Evolutionary conservation across 2,797 vertebrate species (phyloP).

Genomic region (Sylvia borin): DNA sequence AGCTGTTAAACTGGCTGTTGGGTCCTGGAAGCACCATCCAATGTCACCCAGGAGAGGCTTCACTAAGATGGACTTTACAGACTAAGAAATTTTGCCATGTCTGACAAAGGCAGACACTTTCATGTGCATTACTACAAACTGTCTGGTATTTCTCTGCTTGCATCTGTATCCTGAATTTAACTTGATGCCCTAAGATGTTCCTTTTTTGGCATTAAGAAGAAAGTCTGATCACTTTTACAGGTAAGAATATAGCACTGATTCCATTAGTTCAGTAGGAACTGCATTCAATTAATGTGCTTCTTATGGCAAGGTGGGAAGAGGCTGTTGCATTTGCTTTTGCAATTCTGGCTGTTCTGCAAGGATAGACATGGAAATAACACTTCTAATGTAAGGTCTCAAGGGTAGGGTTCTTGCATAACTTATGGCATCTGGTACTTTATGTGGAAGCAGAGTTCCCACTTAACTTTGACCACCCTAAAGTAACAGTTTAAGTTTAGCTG

Average conservation of each 20-base stretch:
- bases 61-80: neutral
- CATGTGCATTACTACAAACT: rapidly evolving
- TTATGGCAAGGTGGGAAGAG: neutral
- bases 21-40: neutral
- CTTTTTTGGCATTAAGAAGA: neutral
- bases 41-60: neutral
- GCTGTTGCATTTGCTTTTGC: neutral
- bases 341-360: neutral
- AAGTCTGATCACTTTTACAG: neutral
- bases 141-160: neutral
- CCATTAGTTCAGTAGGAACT: neutral
- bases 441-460: neutral
- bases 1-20: neutral
- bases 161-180: neutral
- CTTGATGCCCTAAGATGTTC: neutral
- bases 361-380: neutral
- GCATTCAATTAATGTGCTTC: neutral
- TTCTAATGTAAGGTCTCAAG: neutral
- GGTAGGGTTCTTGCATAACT: neutral
- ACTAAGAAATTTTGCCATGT: neutral
- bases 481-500: neutral
- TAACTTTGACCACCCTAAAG: neutral
- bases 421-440: neutral
- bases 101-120: neutral
- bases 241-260: neutral